Evolutionary conservation across 2,888 invertebrate genomes (phyloP), one percentile per base, ranked within the genome.

Genomic region (Eugnorisma glareosa): DNA sequence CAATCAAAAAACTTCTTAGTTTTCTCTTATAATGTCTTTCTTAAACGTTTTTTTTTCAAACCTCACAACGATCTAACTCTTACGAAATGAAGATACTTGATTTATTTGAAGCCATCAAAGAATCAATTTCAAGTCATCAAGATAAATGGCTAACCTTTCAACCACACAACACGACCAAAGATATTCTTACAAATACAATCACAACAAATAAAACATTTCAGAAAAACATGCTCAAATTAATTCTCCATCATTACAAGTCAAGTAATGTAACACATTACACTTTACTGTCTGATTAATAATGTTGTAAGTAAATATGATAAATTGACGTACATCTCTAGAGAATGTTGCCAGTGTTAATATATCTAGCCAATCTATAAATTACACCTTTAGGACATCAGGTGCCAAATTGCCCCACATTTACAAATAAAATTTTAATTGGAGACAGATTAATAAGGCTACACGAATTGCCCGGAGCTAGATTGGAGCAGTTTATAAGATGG

Each of bases 221-320:
- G 37, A 74, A 74, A 83, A 40, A 68, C 73, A 63, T 24, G 24
- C 51, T 54, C 28, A 72, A 77, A 63, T 81, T 63, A 81, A 77
- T 77, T 77, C 35, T n/a, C 45, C 73, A 57, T 81, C 77, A 76
- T 71, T 67, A 73, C 59, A 76, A 67, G 64, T 82, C 54, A 57
- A 63, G 24, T 85, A 85, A 77, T 83, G 83, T 83, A 82, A 78
- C 74, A 77, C 74, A 72, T 80, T 64, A 77, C 81, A 57, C 75
- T 57, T 66, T 81, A 66, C 51, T 45, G 13, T 35, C 79, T 83
- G 70, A 84, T 84, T 83, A 86, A 81, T 83, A 37, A 83, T 86
- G 88, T 86, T 84, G 86, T 88, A 86, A 86, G 84, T 79, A 81
- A 82, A 88, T 78, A 86, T 86, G 88, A 88, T 88, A 57, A 84